Percentiles rank a stretch among this genome's conserved stretches.
phyloP scores from a whole-genome alignment of 2,113 vertebrate genomes.

The Poecilia latipinna region DNA sequence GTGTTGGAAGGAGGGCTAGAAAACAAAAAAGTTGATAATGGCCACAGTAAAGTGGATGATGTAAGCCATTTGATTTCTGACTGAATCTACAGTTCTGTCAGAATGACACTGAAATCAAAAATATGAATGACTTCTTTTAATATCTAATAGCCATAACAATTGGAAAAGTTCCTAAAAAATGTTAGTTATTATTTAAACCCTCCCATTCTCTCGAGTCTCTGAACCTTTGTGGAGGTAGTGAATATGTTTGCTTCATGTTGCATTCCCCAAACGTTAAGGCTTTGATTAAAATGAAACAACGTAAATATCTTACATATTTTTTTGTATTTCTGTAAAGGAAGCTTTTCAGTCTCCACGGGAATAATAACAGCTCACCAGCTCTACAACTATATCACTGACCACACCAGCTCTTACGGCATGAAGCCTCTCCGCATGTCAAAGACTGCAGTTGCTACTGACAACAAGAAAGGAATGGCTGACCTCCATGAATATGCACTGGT shows the following conservation, averaged over 20 bases:
- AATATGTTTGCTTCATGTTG: no score
- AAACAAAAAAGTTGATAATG: no score
- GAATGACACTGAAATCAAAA: no score
- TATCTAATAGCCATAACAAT: no score
- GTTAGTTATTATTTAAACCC: no score
- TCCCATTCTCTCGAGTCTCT: no score
- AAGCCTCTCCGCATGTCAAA: constrained; percentile 95
- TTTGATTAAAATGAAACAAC: not conserved
- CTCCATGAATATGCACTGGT: constrained; percentile 94
- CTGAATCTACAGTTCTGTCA: no score
- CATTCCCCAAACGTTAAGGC: not conserved
- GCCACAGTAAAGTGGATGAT: no score
- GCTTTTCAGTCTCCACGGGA: constrained; percentile 89
- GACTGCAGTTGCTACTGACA: constrained; percentile 69
- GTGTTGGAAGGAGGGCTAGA: no score
- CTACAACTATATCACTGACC: constrained; percentile 98
- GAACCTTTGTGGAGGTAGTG: not conserved
- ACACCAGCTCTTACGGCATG: constrained; percentile 93
- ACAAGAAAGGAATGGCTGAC: constrained; percentile 85
- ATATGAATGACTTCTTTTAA: no score
- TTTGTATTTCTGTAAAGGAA: constrained; percentile 77
- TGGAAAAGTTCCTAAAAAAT: no score
- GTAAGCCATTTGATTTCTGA: no score
- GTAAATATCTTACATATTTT: not conserved
- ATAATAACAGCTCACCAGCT: constrained; percentile 97